These are phyloP conservation scores for Cheilinus undulatus DNA, from an alignment of 2,113 vertebrate genomes.

Conservation along the genomic window DNA sequence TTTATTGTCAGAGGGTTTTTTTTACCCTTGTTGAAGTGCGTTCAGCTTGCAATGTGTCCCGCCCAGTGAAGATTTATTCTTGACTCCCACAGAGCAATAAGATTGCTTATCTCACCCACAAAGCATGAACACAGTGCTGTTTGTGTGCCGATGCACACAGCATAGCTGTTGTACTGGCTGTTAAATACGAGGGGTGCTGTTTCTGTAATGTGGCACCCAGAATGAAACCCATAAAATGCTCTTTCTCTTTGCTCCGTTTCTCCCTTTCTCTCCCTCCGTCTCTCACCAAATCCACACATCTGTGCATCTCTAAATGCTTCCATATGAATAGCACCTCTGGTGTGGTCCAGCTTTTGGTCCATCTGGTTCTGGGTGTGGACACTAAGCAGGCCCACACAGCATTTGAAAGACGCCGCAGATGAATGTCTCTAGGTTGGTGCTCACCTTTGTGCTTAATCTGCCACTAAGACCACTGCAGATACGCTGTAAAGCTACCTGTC, in stretches of 20 bases:
- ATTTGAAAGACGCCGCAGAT: not conserved
- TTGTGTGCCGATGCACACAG: conserved; percentile 51
- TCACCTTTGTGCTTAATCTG: conserved; percentile 1
- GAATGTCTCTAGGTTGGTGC: conserved; percentile 6
- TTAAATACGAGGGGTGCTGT: conserved; percentile 8
- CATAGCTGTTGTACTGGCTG: conserved; percentile 36
- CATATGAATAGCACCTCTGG: conserved; percentile 66
- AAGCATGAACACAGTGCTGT: conserved; percentile 40
- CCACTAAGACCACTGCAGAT: conserved; percentile 6
- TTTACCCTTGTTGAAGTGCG: conserved; percentile 14
- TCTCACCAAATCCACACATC: conserved; percentile 46
- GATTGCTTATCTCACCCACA: conserved; percentile 62
- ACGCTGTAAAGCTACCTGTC: not conserved
- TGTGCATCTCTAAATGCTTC: conserved; percentile 76
- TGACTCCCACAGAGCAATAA: conserved; percentile 49
- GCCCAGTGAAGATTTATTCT: conserved; percentile 35
- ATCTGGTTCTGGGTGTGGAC: conserved; percentile 50
- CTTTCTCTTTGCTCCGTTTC: conserved; percentile 17
- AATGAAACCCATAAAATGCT: conserved; percentile 28
- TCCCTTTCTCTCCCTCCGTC: not conserved
- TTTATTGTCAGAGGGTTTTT: not conserved
- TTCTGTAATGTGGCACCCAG: not conserved
- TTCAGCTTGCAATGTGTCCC: conserved; percentile 28
- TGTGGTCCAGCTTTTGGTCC: conserved; percentile 41
- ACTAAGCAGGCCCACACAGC: conserved; percentile 11